A percentile compares a stretch with the other conserved stretches of the same genome.
These are phyloP conservation scores for Gasterosteus aculeatus DNA, from an alignment of 2,113 vertebrate genomes.

Conservation along the genomic window DNA sequence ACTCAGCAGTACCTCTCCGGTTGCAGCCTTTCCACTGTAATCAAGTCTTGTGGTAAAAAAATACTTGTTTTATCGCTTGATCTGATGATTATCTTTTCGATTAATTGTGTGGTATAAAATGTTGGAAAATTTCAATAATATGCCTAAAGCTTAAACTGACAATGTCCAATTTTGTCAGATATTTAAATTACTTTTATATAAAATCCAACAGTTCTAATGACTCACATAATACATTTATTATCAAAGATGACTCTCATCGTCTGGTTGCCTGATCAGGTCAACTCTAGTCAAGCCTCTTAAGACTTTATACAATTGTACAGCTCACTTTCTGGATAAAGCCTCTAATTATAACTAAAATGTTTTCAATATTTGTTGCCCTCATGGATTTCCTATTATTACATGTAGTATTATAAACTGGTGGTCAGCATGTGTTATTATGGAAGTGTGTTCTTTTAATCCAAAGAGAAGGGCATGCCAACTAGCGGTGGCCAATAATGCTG, in stretches of 20 bases:
- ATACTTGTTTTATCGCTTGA: not conserved
- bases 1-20: not conserved
- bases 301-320: not conserved
- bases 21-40: not conserved
- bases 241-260: not conserved
- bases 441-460: not conserved
- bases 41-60: not conserved
- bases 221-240: not conserved
- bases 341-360: not conserved
- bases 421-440: not conserved
- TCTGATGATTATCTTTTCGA: not conserved
- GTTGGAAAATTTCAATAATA: not conserved
- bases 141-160: not conserved
- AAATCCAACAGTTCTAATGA: not conserved
- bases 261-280: not conserved
- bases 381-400: not conserved
- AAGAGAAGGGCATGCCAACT: too few relatives aligned
- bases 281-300: not conserved
- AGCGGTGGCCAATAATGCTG: too few relatives aligned
- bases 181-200: not conserved
- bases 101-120: not conserved
- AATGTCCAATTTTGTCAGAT: not conserved
- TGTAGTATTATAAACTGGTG: not conserved
- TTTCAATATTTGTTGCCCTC: not conserved
- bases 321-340: not conserved